Evolutionary conservation across 2,113 vertebrate genomes (phyloP).

Genomic region (Calyptomena viridis): DNA sequence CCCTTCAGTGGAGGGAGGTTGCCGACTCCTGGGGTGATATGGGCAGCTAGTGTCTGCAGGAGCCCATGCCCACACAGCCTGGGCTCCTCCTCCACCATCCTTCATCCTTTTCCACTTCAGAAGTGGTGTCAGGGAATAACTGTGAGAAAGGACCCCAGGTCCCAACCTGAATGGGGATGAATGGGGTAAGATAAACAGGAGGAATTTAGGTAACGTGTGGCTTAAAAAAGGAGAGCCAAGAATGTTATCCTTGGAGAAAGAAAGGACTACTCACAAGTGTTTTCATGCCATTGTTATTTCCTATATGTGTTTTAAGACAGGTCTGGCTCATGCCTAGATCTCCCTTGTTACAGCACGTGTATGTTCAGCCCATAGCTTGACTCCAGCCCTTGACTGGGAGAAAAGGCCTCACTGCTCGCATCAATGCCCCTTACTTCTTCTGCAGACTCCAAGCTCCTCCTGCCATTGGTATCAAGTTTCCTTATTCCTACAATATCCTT

Average conservation of each 20-base stretch:
- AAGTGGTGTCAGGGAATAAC: background rate
- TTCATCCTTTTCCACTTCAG: background rate
- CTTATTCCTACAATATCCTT: background rate
- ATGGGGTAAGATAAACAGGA: background rate
- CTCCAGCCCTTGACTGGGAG: background rate
- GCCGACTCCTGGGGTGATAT: background rate
- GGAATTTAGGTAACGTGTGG: background rate
- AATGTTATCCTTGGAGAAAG: background rate
- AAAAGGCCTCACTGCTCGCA: background rate
- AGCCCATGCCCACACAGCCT: no score
- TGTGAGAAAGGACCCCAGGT: background rate
- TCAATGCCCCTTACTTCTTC: background rate
- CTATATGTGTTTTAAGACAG: background rate
- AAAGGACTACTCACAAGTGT: background rate
- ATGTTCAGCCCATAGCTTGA: background rate
- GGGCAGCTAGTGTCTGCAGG: no score
- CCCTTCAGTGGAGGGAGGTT: rapidly evolving
- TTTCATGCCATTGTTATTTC: background rate
- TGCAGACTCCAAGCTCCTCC: background rate
- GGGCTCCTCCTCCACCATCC: rapidly evolving
- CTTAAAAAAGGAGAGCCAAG: background rate
- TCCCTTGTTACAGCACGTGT: background rate
- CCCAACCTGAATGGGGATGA: background rate
- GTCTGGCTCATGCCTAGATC: background rate
- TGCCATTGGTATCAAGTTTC: background rate